Percentiles rank a stretch among this genome's conserved stretches.
These are phyloP conservation scores for Xenotilapia caudafasciata DNA, from an alignment of 2,113 vertebrate genomes.

Conservation along the genomic window DNA sequence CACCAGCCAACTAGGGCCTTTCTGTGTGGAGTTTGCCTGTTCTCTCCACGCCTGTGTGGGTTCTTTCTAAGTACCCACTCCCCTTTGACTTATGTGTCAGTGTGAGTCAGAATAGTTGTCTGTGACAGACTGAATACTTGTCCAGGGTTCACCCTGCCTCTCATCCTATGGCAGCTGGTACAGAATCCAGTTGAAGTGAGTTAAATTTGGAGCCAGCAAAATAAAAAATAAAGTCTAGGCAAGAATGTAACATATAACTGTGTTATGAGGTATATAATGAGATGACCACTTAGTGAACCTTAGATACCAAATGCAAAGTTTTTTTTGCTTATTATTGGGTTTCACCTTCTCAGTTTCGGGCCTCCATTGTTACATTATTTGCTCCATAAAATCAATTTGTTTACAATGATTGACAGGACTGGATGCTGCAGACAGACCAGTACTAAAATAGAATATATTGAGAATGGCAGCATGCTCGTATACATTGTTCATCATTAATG, in stretches of 20 bases:
- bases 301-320: background rate
- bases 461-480: background rate
- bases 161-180: background rate
- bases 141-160: background rate
- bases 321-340: background rate
- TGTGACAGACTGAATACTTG: background rate
- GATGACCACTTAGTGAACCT: background rate
- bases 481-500: background rate
- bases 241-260: background rate
- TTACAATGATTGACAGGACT: background rate
- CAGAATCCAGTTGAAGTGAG: background rate
- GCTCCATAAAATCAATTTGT: background rate
- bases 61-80: background rate
- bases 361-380: background rate
- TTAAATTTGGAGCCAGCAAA: background rate
- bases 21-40: background rate
- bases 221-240: background rate
- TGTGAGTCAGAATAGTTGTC: background rate
- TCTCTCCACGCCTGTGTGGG: background rate
- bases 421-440: background rate
- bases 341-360: background rate
- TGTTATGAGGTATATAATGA: background rate
- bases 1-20: background rate
- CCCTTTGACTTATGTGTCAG: background rate
- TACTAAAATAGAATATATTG: background rate